Base-by-base conservation (phyloP, 23 tunicate genomes). In the Clavelina lepadiformis region DNA sequence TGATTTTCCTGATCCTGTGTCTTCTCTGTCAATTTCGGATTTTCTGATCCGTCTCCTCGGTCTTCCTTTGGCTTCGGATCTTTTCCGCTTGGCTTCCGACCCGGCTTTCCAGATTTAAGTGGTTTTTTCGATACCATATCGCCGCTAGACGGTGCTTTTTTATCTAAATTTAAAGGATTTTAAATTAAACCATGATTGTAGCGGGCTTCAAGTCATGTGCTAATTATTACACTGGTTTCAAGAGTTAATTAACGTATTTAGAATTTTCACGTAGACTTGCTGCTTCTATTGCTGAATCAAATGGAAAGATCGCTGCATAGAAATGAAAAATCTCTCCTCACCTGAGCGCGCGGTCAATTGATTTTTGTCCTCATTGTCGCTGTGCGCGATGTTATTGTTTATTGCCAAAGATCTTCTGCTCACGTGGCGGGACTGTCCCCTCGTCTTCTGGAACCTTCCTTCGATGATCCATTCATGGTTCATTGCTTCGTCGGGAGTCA, bases 401-500 rank as follows among this genome's bases (percentile, higher is more conserved):
- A 41, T 5, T 6, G 69, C 53, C 7, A 46, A 5, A 38, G 76
- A 13, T 51, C 32, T 58, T 36, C 60, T 78, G 1, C 49, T 60
- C 61, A 78, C 69, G 69, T 78, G 84, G 33, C 84, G 68, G 35
- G 85, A 61, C 57, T 86, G 95, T 0, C 85, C 85, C 2, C 85
- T 58, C 0, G 95, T 86, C 47, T 86, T 86, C 22, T 86, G 80
- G 58, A 84, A 76, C 31, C 85, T 63, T 28, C 84, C 84, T 60
- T 86, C 95, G 34, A 77, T 49, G 35, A 89, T 82, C 98, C 98
- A 89, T 35, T 81, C 89, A 38, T 89, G 98, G 26, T 81, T 65
- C 80, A 81, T 89, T 0, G 98, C 98, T 67, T 89, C 89, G 31
- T 63, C 72, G 2, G 98, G 98, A n/a, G 80, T 76, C 98, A 89